Conservation (phyloP, 2,797 vertebrate genomes). For the Babyrousa celebensis region DNA sequence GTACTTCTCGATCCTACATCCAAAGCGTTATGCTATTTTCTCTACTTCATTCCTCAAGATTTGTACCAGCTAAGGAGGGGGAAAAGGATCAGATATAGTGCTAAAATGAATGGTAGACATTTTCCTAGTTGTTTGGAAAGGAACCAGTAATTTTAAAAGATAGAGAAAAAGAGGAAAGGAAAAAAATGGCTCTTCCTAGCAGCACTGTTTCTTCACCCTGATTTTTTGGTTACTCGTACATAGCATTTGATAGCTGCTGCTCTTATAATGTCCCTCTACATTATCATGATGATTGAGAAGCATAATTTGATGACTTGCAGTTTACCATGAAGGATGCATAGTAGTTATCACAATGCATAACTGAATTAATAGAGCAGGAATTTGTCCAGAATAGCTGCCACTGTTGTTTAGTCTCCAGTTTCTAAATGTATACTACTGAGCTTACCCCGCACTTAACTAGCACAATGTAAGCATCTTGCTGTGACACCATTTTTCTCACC, state of each 20-base stretch:
- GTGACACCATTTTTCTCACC: neutral
- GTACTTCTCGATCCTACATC: neutral
- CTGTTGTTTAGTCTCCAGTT: neutral
- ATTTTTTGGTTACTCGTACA: neutral
- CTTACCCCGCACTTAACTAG: neutral
- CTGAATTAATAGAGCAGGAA: constrained; percentile 33
- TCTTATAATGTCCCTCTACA: neutral
- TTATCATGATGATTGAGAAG: constrained; percentile 31
- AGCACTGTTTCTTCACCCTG: constrained; percentile 25
- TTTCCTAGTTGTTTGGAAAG: neutral
- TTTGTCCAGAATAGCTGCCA: constrained; percentile 39
- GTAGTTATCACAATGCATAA: constrained; percentile 40
- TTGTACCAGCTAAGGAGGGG: neutral
- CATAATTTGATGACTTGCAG: constrained; percentile 38
- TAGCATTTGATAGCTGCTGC: constrained; percentile 34
- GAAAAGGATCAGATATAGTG: neutral
- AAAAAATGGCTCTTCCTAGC: neutral
- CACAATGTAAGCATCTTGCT: neutral
- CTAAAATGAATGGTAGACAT: neutral
- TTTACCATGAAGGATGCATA: neutral
- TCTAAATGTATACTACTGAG: neutral
- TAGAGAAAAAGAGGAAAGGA: neutral
- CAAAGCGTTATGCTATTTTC: neutral
- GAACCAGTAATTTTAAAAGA: constrained; percentile 19
- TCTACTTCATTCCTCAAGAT: constrained; percentile 15